A percentile compares a stretch with the other conserved stretches of the same genome.
Evolutionary conservation across 2,888 invertebrate genomes (phyloP).

Genomic region (Corbicula japonica): DNA sequence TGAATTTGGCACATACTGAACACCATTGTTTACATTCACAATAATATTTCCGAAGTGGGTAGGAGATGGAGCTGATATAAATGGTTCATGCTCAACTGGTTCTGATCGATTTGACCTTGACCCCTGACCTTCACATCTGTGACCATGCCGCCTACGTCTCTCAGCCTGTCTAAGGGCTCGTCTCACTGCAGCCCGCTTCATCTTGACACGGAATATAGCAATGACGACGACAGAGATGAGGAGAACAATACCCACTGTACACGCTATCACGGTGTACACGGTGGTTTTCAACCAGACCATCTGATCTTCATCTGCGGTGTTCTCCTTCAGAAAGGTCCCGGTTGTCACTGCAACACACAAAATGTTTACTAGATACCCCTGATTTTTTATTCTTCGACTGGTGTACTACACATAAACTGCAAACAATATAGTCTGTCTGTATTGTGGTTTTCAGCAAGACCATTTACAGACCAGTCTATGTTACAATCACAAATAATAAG

Average conservation of each 20-base stretch:
- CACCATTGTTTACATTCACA: conserved; percentile 82
- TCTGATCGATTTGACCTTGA: conserved; percentile 38
- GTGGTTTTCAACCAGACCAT: conserved; percentile 81
- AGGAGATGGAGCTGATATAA: conserved; percentile 69
- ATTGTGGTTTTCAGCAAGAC: too few species aligned
- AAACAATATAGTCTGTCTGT: too few species aligned
- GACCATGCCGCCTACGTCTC: conserved; percentile 39
- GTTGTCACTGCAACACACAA: conserved; percentile 29
- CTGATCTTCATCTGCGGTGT: conserved; percentile 51
- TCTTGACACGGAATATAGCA: conserved; percentile 79
- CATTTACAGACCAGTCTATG: too few species aligned
- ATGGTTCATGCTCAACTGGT: conserved; percentile 71
- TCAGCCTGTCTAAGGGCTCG: conserved; percentile 67
- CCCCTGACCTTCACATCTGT: conserved; percentile 35
- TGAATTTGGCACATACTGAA: conserved; percentile 78
- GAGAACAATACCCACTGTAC: conserved; percentile 80
- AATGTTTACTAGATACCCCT: neutral
- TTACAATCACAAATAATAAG: too few species aligned
- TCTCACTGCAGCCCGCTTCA: conserved; percentile 77
- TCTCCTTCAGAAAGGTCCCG: neutral
- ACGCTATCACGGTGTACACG: conserved; percentile 81
- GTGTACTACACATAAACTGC: too few species aligned
- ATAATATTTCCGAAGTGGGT: conserved; percentile 81
- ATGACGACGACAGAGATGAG: conserved; percentile 81
- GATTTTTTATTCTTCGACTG: too few species aligned